These are phyloP conservation scores for Leucoptera coffeella DNA, from an alignment of 2,888 invertebrate genomes.

Conservation along the genomic window DNA sequence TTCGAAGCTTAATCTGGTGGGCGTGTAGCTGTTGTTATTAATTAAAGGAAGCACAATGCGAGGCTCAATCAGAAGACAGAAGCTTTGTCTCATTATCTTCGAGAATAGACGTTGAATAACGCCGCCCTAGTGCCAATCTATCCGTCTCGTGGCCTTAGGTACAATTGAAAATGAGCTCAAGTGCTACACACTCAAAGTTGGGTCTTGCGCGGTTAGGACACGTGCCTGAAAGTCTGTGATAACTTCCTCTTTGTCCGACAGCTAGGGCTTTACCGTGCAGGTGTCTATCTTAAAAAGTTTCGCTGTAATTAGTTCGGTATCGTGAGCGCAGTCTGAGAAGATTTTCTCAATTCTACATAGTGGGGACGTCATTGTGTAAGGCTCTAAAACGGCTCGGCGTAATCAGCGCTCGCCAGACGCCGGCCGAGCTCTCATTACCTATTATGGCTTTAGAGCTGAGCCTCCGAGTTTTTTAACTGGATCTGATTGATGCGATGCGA, in stretches of 20 bases:
- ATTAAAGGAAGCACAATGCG: constrained; percentile 5
- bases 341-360: constrained; percentile 44
- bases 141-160: too few species aligned
- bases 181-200: too few species aligned
- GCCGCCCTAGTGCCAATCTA: constrained; percentile 21
- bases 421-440: constrained; percentile 49
- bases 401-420: constrained; percentile 42
- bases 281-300: constrained; percentile 52
- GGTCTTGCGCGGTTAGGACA: constrained; percentile 14
- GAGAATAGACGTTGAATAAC: constrained; percentile 28
- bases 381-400: constrained; percentile 22
- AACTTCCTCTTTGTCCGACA: constrained; percentile 46
- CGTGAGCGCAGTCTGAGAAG: constrained; percentile 40
- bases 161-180: too few species aligned
- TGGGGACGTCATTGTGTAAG: constrained; percentile 40
- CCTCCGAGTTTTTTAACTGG: constrained; percentile 51
- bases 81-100: constrained; percentile 19
- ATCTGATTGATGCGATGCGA: constrained; percentile 50
- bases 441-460: constrained; percentile 54
- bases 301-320: constrained; percentile 45
- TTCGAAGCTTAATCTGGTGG: too few species aligned
- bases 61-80: constrained; percentile 17
- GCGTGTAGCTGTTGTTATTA: neutral
- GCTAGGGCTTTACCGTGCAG: constrained; percentile 34
- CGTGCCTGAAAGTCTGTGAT: constrained; percentile 40